Percentiles rank a stretch among this genome's conserved stretches.
Conservation (phyloP, 2,113 vertebrate species). For the Serilophus lunatus region DNA sequence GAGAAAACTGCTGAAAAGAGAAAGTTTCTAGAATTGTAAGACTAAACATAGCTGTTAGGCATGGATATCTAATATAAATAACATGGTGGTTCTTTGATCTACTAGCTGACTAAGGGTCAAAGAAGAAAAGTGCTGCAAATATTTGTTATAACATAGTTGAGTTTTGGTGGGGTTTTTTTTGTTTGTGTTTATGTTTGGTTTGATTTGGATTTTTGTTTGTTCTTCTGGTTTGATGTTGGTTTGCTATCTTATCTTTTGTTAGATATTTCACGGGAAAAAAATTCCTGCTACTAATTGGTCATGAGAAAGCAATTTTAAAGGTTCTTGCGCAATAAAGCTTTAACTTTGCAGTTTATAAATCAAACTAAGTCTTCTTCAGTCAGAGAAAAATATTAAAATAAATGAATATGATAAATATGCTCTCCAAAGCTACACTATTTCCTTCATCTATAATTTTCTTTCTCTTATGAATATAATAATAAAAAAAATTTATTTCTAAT, state of each 20-base stretch:
- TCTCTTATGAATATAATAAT: neutral
- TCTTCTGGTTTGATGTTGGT: neutral
- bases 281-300: neutral
- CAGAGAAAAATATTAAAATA: neutral
- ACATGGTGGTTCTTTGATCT: neutral
- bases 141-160: neutral
- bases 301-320: neutral
- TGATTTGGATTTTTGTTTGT: neutral
- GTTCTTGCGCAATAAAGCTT: neutral
- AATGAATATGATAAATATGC: neutral
- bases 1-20: neutral
- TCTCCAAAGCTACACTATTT: neutral
- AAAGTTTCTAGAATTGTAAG: neutral
- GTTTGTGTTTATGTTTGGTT: neutral
- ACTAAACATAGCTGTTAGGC: neutral
- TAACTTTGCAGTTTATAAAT: neutral
- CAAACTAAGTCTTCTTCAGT: neutral
- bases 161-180: neutral
- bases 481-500: neutral
- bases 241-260: fast-evolving
- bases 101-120: neutral
- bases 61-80: neutral
- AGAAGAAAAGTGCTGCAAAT: neutral
- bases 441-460: neutral
- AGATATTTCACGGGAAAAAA: fast-evolving